Evolutionary conservation across 2,113 vertebrate species (phyloP).

Genomic region (Hydropotes inermis): DNA sequence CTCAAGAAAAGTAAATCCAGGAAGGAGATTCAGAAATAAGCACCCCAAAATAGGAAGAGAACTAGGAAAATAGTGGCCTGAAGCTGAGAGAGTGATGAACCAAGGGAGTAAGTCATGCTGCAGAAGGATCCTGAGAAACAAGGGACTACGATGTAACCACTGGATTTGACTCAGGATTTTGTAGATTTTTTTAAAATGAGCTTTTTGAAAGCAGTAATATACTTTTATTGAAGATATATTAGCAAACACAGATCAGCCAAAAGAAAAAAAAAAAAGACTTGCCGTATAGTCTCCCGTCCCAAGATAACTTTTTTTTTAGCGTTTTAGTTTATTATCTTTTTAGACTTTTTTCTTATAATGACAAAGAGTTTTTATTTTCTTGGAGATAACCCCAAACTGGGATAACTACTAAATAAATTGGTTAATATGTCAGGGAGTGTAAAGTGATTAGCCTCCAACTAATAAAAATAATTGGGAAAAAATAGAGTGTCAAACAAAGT

Average conservation of each 20-base stretch:
- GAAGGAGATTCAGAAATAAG: neutral
- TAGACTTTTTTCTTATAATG: conserved; percentile 1
- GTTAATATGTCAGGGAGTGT: conserved; percentile 6
- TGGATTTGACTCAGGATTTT: neutral
- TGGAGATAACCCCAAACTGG: neutral
- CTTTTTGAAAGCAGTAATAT: neutral
- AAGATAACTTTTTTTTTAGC: neutral
- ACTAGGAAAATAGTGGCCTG: neutral
- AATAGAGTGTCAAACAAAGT: neutral
- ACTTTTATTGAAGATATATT: neutral
- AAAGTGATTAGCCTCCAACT: too few species aligned
- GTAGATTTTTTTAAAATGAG: neutral
- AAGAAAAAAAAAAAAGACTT: neutral
- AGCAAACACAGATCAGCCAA: neutral
- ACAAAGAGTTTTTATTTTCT: neutral
- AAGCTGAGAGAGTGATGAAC: neutral
- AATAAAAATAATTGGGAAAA: neutral
- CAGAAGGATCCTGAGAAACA: neutral
- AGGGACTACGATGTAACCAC: neutral
- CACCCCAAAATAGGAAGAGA: neutral
- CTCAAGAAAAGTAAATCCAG: neutral
- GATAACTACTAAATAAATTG: neutral
- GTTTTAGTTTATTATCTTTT: neutral
- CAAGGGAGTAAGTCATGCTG: neutral
- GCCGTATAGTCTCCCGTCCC: neutral